Evolutionary conservation across 1,140 invertebrate species (phyloP).

Genomic region (Drosophila cardini): DNA sequence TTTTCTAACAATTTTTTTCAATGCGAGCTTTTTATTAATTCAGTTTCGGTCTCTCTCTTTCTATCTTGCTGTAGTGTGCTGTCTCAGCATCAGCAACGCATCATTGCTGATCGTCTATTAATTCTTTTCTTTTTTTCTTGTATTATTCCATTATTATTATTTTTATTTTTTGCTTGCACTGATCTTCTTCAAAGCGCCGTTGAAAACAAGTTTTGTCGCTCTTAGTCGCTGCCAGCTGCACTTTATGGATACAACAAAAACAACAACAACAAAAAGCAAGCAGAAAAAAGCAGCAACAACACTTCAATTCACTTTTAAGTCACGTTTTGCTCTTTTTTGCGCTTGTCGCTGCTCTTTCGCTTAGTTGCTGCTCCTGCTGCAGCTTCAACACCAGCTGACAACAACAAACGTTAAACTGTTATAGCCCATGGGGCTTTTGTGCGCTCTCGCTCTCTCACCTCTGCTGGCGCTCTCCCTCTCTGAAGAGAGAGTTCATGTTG

Average conservation of each 20-base stretch:
- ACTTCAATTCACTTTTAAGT: constrained; percentile 81
- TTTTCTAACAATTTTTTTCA: constrained; percentile 73
- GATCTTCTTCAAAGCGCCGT: constrained; percentile 81
- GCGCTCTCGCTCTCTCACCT: constrained; percentile 17
- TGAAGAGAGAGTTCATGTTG: constrained; percentile 6
- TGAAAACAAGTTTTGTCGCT: constrained; percentile 71
- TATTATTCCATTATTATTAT: constrained; percentile 26
- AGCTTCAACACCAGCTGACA: constrained; percentile 69
- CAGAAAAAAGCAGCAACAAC: constrained; percentile 37
- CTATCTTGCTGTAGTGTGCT: not conserved
- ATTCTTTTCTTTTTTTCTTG: constrained; percentile 60
- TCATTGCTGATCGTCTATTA: constrained; percentile 74
- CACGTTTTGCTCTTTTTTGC: constrained; percentile 80
- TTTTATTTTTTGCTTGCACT: constrained; percentile 55
- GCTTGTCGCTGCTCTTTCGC: constrained; percentile 49
- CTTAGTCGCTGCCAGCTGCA: constrained; percentile 67
- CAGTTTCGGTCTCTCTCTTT: constrained; percentile 6
- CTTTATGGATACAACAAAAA: constrained; percentile 60
- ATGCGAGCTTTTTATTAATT: constrained; percentile 54
- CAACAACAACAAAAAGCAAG: constrained; percentile 33
- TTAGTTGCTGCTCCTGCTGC: constrained; percentile 15
- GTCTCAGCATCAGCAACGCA: constrained; percentile 56
- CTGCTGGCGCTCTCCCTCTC: constrained; percentile 14
- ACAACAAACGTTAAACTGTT: constrained; percentile 71
- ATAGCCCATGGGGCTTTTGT: constrained; percentile 70